A percentile compares a stretch with the other conserved stretches of the same genome.
Conservation (phyloP, 1,140 invertebrate genomes). For the Aporrectodea caliginosa region DNA sequence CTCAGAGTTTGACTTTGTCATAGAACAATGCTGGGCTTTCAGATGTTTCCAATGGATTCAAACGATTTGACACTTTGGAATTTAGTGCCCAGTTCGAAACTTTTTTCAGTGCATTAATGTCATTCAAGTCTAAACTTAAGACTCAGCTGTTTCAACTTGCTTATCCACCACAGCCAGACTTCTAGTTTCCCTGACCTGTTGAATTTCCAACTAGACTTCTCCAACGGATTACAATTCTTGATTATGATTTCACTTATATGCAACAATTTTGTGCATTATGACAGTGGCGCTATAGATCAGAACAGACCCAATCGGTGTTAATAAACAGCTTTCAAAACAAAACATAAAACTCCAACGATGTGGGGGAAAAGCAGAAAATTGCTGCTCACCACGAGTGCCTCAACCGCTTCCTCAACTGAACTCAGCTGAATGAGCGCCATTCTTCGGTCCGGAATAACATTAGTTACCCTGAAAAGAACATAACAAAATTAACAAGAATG, state of each 20-base stretch:
- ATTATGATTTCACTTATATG: not conserved
- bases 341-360: not conserved
- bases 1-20: too few relatives aligned
- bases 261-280: not conserved
- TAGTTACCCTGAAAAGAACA: not conserved
- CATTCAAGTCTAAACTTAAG: too few relatives aligned
- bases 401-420: conserved; percentile 89
- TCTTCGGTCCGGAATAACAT: conserved; percentile 92
- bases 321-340: not conserved
- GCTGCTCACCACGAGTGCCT: conserved; percentile 75
- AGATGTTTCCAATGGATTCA: too few relatives aligned
- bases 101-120: too few relatives aligned
- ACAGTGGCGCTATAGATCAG: not conserved
- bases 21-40: too few relatives aligned
- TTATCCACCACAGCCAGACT: too few relatives aligned
- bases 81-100: too few relatives aligned
- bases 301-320: not conserved
- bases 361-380: not conserved
- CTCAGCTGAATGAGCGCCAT: conserved; percentile 97
- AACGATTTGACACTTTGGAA: too few relatives aligned
- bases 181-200: too few relatives aligned
- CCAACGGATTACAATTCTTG: too few relatives aligned
- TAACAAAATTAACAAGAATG: not conserved
- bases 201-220: too few relatives aligned
- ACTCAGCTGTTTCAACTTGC: too few relatives aligned